Evolutionary conservation across 1,140 invertebrate species (phyloP), one percentile per base, ranked within the genome.

Genomic region (Cotesia chilonis): DNA sequence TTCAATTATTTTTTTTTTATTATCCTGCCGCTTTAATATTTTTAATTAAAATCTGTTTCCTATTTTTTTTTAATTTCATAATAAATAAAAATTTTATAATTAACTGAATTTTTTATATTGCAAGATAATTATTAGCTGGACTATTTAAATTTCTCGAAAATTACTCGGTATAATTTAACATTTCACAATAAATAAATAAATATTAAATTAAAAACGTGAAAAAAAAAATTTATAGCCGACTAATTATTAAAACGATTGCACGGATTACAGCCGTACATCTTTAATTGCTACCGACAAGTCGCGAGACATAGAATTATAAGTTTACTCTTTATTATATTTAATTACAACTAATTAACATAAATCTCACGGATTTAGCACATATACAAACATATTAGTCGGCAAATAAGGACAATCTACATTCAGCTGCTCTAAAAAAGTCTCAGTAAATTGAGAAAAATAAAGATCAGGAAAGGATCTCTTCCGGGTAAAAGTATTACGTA

Each of bases 341-440:
- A 75, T 75, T 75, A 69, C 67, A 75, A 47, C 67, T 60, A 72
- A 75, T 75, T 70, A 75, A 65, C 71, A 75, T 73, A 75, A 73
- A 73, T 72, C 74, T 73, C 68, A 70, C 57, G 63, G 73, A 74
- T 74, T 68, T 63, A 54, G 66, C 28, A 28, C 7, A 28, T 59
- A 14, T 55, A 55, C 17, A 10, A 59, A 20, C 57, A 59, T 20
- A 59, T 47, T 47, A 6, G 41, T 2, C 41, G 5, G 6, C 10
- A 47, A 47, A 47, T 9, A 14, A 4, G 63, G 3, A 65, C 17
- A 38, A 41, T n/a, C 9, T 61, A 28, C 28, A 61, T 10, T 28
- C 12, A 61, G 28, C 4, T 35, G 20, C 28, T 61, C 59, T 35
- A 17, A 36, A 61, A 47, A 6, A 47, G 3, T 2, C 10, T 47